Base-by-base conservation (phyloP, 2,888 invertebrate genomes). In the Spilarctia lutea region DNA sequence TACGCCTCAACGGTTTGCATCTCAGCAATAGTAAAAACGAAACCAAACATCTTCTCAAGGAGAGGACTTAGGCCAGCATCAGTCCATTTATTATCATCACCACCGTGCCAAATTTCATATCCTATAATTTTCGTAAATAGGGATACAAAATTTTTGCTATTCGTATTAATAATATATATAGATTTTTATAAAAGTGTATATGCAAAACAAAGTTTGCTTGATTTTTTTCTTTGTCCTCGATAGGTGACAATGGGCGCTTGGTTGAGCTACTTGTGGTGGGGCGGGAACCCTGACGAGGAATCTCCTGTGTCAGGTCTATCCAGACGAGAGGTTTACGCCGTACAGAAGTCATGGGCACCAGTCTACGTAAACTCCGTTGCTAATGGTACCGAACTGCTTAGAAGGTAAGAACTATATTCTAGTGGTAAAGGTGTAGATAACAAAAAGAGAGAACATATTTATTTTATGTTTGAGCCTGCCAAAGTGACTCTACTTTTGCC, bases 201-300 rank as follows among this genome's bases (percentile, higher is more conserved):
- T 27, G 30, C 7, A 0, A 18, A 30, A 30, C 30, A 30, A 30
- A 30, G 18, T 63, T 63, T 65, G 48, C 10, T 16, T n/a, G 11
- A 39, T 4, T 20, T 24, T 68, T 42, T 39, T 63, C 0, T n/a
- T 69, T 68, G 16, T 33, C 69, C 35, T 65, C 16, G 7, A 0
- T 87, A 94, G 94, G 81, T 85, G 60, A 87, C 85, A 78, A 96
- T 96, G 96, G 96, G 96, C 74, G 87, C 92, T 72, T 93, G 93
- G 92, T 79, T 95, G 78, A 95, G 93, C 86, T 92, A 93, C 83
- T 80, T 95, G 66, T 95, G 94, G 95, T 94, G 94, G 91, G 93
- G 94, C 16, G 92, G 92, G 3, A 91, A 94, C 84, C 94, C 94
- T 10, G 94, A 95, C 83, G 86, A 76, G 45, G 88, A 86, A 56